Evolutionary conservation across 1,140 invertebrate genomes (phyloP).

Genomic region (Drosophila nasuta): DNA sequence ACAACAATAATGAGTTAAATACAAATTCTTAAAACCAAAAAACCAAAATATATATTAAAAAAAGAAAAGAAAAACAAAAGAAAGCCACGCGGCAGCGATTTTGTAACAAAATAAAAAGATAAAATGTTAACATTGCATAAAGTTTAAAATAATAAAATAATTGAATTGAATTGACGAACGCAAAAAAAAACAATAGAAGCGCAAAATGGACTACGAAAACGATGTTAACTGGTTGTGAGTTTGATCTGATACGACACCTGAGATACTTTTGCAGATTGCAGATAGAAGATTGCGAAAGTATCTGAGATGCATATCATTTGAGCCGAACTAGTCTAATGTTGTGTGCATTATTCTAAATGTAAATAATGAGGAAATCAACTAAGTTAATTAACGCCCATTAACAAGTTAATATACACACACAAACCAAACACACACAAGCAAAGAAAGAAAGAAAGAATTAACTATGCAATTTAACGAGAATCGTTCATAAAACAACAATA

Average conservation of each 20-base stretch:
- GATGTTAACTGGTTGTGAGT: slow-evolving; percentile 69
- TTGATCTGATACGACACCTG: slow-evolving; percentile 50
- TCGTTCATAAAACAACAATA: slow-evolving; percentile 46
- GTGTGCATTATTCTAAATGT: slow-evolving; percentile 80
- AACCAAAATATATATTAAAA: slow-evolving; percentile 30
- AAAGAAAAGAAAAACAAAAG: slow-evolving; percentile 38
- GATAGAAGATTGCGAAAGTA: slow-evolving; percentile 19
- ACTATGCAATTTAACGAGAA: slow-evolving; percentile 50
- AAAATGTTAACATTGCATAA: slow-evolving; percentile 82
- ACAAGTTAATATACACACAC: slow-evolving; percentile 45
- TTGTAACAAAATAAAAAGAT: slow-evolving; percentile 80
- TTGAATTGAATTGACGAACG: slow-evolving; percentile 17
- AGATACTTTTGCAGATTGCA: slow-evolving; percentile 29
- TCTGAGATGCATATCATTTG: slow-evolving; percentile 49
- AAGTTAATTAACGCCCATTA: slow-evolving; percentile 55
- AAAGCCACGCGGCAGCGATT: slow-evolving; percentile 61
- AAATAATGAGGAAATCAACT: slow-evolving; percentile 62
- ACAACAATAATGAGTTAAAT: slow-evolving; percentile 56
- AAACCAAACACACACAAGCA: background rate
- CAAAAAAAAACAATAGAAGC: slow-evolving; percentile 29
- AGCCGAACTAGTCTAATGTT: slow-evolving; percentile 65
- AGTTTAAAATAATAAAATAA: slow-evolving; percentile 51
- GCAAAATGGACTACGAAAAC: slow-evolving; percentile 47
- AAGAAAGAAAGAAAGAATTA: slow-evolving; percentile 18
- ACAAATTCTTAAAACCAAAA: slow-evolving; percentile 37